Conservation (phyloP, 2,888 invertebrate genomes). For the Epirrhoe alternata region DNA sequence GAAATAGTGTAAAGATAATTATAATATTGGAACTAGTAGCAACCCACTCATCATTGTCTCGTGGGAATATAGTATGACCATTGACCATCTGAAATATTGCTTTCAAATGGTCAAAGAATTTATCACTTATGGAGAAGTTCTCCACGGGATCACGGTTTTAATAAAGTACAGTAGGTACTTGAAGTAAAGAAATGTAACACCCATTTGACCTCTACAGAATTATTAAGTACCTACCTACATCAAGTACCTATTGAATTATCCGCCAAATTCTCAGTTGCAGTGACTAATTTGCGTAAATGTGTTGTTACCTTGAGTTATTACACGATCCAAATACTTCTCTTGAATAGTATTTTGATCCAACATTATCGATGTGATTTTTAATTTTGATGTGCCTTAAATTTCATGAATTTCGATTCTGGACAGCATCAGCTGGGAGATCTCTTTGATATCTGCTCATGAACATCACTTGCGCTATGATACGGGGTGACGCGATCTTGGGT, state of each 20-base stretch:
- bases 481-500: conserved; percentile 42
- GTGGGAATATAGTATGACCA: too few species aligned
- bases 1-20: background rate
- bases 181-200: background rate
- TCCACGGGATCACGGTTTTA: too few species aligned
- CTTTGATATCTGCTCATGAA: conserved; percentile 43
- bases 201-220: background rate
- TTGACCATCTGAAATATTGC: too few species aligned
- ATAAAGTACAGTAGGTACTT: too few species aligned
- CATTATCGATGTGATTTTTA: background rate
- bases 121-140: too few species aligned
- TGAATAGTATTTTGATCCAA: background rate
- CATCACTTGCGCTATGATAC: conserved; percentile 42
- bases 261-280: background rate
- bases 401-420: conserved; percentile 33
- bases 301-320: background rate
- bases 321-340: background rate
- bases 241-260: background rate
- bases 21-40: background rate
- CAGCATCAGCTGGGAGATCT: conserved; percentile 29
- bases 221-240: background rate
- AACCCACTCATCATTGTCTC: too few species aligned
- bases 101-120: too few species aligned
- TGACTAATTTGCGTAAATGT: background rate
- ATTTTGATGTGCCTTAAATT: conserved; percentile 13